A percentile compares a stretch with the other conserved stretches of the same genome.
Conservation (phyloP, 35 echinoderm and acorn worm genomes). For the Ophiothrix spiculata region DNA sequence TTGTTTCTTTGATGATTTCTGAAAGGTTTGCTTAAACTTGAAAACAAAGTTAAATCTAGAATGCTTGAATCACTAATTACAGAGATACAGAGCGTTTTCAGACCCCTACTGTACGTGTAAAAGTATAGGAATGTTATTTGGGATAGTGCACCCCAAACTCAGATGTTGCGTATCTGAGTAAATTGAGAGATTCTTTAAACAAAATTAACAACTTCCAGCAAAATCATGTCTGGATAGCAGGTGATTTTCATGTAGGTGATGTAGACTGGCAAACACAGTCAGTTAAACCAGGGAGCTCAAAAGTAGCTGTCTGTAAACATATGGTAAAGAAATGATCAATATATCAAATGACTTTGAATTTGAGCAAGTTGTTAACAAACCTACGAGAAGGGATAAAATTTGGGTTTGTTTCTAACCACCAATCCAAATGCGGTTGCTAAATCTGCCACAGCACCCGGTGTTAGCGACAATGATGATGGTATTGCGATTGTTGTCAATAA, state of each 20-base stretch:
- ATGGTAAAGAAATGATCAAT: not conserved
- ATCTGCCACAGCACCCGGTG: not conserved
- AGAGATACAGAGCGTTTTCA: no score
- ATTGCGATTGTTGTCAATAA: not conserved
- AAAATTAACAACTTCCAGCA: not conserved
- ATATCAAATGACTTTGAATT: not conserved
- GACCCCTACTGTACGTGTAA: no score
- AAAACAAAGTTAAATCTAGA: no score
- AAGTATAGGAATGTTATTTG: no score
- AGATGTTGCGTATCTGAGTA: not conserved
- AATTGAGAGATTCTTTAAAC: not conserved
- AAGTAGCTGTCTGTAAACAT: not conserved
- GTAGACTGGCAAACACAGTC: not conserved
- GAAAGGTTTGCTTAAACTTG: no score
- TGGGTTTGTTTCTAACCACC: not conserved
- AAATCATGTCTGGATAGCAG: not conserved
- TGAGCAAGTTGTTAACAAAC: not conserved
- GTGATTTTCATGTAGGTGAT: not conserved
- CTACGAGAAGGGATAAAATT: not conserved
- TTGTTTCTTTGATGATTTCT: no score
- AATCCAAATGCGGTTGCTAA: not conserved
- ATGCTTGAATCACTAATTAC: no score
- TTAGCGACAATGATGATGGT: not conserved
- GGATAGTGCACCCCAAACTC: not conserved
- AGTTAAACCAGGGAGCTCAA: not conserved